Percentiles rank a stretch among this genome's conserved stretches.
phyloP scores from a whole-genome alignment of 1,140 invertebrate species.

The Polypedilum vanderplanki region DNA sequence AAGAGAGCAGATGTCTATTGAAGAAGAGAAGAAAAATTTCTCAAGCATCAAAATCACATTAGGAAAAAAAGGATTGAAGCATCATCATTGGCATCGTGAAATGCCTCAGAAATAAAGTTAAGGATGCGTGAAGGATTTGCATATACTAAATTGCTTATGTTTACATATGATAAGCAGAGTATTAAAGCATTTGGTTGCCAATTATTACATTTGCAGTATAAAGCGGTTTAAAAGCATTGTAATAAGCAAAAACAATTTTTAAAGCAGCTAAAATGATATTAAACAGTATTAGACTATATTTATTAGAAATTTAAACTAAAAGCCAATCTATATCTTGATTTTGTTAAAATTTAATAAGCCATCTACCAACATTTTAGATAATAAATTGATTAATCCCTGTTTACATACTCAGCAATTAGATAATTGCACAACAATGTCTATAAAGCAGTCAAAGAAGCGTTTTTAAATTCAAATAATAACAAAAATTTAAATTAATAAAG shows the following conservation, averaged over 20 bases:
- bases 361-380: too few relatives aligned
- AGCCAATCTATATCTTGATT: too few relatives aligned
- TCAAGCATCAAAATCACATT: conserved; percentile 18
- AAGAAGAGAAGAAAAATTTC: not conserved
- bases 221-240: not conserved
- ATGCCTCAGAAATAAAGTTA: conserved; percentile 2
- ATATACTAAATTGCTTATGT: not conserved
- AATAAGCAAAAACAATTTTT: not conserved
- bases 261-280: too few relatives aligned
- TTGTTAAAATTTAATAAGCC: too few relatives aligned
- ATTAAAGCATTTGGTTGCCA: not conserved
- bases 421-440: too few relatives aligned
- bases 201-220: not conserved
- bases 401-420: too few relatives aligned
- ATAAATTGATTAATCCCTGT: too few relatives aligned
- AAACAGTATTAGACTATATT: too few relatives aligned
- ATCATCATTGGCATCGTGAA: conserved; percentile 11
- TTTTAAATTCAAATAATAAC: too few relatives aligned
- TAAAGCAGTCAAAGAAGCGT: too few relatives aligned
- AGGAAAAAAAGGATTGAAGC: conserved; percentile 10
- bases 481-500: too few relatives aligned
- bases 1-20: not conserved
- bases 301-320: too few relatives aligned
- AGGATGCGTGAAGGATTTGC: conserved; percentile 16
- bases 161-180: not conserved